These are phyloP conservation scores for Danio choprae DNA, from an alignment of 2,797 vertebrate species.

Conservation along the genomic window DNA sequence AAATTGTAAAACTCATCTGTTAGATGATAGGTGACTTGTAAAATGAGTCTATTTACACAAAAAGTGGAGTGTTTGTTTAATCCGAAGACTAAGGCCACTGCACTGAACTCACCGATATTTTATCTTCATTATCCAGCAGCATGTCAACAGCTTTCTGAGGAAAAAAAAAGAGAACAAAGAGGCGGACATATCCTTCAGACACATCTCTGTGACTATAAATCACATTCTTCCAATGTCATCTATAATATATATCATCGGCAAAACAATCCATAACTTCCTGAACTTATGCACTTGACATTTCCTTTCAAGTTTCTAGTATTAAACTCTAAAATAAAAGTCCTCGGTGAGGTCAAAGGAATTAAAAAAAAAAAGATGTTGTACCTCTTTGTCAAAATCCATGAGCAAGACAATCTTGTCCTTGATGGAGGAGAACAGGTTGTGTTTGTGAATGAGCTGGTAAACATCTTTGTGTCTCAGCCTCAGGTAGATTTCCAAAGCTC, in stretches of 20 bases:
- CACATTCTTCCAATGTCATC: constrained; percentile 19
- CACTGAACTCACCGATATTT: constrained; percentile 89
- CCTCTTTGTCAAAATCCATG: constrained; percentile 99
- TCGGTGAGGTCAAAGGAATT: background rate
- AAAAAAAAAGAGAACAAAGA: constrained; percentile 50
- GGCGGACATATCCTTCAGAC: constrained; percentile 52
- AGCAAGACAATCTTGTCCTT: constrained; percentile 97
- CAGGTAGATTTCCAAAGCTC: constrained; percentile 95
- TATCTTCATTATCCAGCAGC: constrained; percentile 99
- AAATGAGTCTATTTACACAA: too few species aligned
- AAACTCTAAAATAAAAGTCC: constrained; percentile 1
- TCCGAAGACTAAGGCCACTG: constrained; percentile 44
- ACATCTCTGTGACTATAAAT: constrained; percentile 46
- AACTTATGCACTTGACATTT: background rate
- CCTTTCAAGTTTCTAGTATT: constrained; percentile 4
- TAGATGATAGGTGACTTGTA: too few species aligned
- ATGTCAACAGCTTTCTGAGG: constrained; percentile 97
- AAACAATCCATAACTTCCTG: constrained; percentile 34
- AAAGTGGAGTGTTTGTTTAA: constrained; percentile 34
- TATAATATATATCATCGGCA: constrained; percentile 19
- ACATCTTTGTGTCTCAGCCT: constrained; percentile 95
- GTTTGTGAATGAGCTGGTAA: constrained; percentile 97
- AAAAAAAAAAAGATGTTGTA: constrained; percentile 62
- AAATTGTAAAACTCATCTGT: too few species aligned
- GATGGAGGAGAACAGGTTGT: constrained; percentile 97